phyloP scores from a whole-genome alignment of 2,113 vertebrate genomes.

The Lamprotornis superbus region DNA sequence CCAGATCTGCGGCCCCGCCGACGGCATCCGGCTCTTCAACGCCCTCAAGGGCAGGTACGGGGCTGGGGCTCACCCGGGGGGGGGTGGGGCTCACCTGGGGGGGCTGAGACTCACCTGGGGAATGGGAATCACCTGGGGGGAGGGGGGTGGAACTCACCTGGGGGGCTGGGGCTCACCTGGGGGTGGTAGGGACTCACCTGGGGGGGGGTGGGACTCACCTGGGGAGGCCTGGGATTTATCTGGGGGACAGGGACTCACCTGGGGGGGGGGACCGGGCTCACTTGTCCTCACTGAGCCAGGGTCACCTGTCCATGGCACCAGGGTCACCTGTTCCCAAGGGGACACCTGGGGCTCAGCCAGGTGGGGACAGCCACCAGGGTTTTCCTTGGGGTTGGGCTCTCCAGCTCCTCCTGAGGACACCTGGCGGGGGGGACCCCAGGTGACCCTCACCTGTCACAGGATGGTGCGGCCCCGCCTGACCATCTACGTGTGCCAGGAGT shows the following conservation, averaged over 20 bases:
- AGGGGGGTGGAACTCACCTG: too few relatives aligned
- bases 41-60: conserved; percentile 89
- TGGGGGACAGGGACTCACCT: background rate
- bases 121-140: background rate
- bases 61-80: background rate
- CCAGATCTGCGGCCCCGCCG: conserved; percentile 98
- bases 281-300: too few relatives aligned
- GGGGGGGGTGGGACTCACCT: too few relatives aligned
- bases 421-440: too few relatives aligned
- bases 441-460: conserved; percentile 52
- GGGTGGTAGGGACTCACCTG: background rate
- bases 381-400: accelerated
- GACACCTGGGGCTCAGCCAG: background rate
- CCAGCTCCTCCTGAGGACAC: background rate
- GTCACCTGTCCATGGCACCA: too few relatives aligned
- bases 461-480: conserved; percentile 91
- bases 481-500: conserved; percentile 95
- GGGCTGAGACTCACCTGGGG: too few relatives aligned
- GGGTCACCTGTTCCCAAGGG: background rate
- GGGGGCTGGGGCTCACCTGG: too few relatives aligned
- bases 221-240: too few relatives aligned
- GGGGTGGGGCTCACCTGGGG: too few relatives aligned
- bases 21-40: conserved; percentile 96
- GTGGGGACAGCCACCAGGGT: accelerated
- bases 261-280: too few relatives aligned